phyloP scores from a whole-genome alignment of 64 coral and sea anemone species.

The Pocillopora damicornis region DNA sequence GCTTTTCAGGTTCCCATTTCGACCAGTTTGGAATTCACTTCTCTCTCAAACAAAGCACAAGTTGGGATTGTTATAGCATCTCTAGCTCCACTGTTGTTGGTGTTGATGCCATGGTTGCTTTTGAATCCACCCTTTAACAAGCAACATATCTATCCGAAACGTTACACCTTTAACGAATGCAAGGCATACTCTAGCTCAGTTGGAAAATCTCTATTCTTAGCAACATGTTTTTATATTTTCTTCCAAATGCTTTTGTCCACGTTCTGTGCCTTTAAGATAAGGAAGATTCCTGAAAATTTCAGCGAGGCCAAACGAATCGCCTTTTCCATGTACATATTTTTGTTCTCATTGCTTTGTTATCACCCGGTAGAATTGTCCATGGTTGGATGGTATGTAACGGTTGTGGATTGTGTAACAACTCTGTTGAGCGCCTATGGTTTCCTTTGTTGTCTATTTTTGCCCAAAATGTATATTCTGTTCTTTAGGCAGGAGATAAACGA shows the following conservation, averaged over 20 bases:
- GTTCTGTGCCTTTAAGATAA: neutral
- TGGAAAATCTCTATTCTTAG: neutral
- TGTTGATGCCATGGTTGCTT: neutral
- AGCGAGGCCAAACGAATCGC: neutral
- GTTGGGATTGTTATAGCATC: neutral
- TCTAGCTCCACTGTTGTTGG: neutral
- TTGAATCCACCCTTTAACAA: neutral
- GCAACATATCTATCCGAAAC: neutral
- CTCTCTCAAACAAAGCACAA: neutral
- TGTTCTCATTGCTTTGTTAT: neutral
- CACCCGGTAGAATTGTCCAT: neutral
- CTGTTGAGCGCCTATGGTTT: neutral
- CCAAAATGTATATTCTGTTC: neutral
- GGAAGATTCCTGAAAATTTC: neutral
- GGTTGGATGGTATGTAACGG: neutral
- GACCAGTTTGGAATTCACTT: neutral
- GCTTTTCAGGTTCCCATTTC: constrained; percentile 9
- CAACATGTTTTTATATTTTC: neutral
- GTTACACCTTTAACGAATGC: neutral
- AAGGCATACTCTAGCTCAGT: neutral
- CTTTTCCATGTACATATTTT: neutral
- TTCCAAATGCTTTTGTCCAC: neutral
- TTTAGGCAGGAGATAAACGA: neutral
- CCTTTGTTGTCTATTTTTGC: neutral
- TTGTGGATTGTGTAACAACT: neutral